Evolutionary conservation across 2,113 vertebrate genomes (phyloP).

Genomic region (Clarias gariepinus): DNA sequence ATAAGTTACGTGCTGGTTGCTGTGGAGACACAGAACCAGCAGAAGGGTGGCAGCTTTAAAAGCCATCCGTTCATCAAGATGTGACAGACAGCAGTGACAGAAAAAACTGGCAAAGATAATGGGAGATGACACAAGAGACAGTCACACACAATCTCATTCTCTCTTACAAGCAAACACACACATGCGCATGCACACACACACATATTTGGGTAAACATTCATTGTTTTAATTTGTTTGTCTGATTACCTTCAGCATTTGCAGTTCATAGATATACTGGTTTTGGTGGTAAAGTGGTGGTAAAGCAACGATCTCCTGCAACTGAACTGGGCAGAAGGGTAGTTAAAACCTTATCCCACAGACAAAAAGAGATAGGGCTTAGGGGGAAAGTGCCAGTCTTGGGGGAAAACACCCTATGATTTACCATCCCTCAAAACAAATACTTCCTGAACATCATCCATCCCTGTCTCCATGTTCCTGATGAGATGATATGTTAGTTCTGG

Average conservation of each 20-base stretch:
- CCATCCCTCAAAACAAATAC: conserved; percentile 16
- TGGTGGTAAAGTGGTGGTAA: neutral
- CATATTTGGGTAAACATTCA: neutral
- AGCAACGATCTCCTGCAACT: neutral
- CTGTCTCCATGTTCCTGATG: neutral
- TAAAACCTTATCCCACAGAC: neutral
- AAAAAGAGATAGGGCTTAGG: neutral
- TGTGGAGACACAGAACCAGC: conserved; percentile 40
- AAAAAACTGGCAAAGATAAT: conserved; percentile 31
- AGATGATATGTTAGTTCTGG: conserved; percentile 8
- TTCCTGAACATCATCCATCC: neutral
- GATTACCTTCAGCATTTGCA: neutral
- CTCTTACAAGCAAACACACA: conserved; percentile 15
- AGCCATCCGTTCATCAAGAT: conserved; percentile 39
- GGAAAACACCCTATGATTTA: neutral
- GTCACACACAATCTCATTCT: conserved; percentile 19
- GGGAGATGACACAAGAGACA: conserved; percentile 37
- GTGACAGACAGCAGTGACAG: conserved; percentile 52
- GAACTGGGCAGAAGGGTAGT: neutral
- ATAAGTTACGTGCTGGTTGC: conserved; percentile 55
- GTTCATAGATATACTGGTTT: neutral
- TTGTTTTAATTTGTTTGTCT: neutral
- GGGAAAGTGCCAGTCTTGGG: neutral
- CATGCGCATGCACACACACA: neutral
- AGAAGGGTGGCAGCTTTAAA: conserved; percentile 39